These are phyloP conservation scores for Drosophila guanche DNA, from an alignment of 1,140 invertebrate genomes.

Conservation along the genomic window DNA sequence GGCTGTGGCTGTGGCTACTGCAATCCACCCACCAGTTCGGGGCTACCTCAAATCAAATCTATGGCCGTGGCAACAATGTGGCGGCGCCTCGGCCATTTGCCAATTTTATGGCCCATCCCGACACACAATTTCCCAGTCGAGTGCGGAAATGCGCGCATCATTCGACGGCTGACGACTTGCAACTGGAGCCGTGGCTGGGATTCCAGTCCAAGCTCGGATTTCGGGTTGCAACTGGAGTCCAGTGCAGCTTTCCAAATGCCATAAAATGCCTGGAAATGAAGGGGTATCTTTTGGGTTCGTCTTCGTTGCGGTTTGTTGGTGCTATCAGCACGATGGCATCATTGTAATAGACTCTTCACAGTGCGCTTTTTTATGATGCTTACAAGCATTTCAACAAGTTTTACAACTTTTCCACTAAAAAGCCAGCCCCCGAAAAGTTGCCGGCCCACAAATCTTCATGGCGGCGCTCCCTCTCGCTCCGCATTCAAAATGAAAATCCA, in stretches of 20 bases:
- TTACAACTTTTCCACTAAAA: constrained; percentile 82
- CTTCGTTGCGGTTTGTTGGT: constrained; percentile 25
- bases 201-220: background rate
- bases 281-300: background rate
- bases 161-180: constrained; percentile 26
- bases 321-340: constrained; percentile 77
- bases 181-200: background rate
- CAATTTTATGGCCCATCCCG: constrained; percentile 65
- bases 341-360: constrained; percentile 76
- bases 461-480: constrained; percentile 36
- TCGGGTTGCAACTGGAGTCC: constrained; percentile 12
- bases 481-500: constrained; percentile 37
- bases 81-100: constrained; percentile 53
- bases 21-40: constrained; percentile 17
- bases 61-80: constrained; percentile 61
- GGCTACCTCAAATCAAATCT: constrained; percentile 18
- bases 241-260: constrained; percentile 64
- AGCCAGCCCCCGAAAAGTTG: constrained; percentile 63
- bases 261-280: constrained; percentile 37
- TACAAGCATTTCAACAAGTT: constrained; percentile 83
- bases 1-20: background rate
- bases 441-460: constrained; percentile 51
- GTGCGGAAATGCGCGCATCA: constrained; percentile 56
- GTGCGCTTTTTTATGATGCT: constrained; percentile 74
- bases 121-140: constrained; percentile 60